Evolutionary conservation across 2,797 vertebrate genomes (phyloP).

Genomic region (Pseudotriccus pelzelni): DNA sequence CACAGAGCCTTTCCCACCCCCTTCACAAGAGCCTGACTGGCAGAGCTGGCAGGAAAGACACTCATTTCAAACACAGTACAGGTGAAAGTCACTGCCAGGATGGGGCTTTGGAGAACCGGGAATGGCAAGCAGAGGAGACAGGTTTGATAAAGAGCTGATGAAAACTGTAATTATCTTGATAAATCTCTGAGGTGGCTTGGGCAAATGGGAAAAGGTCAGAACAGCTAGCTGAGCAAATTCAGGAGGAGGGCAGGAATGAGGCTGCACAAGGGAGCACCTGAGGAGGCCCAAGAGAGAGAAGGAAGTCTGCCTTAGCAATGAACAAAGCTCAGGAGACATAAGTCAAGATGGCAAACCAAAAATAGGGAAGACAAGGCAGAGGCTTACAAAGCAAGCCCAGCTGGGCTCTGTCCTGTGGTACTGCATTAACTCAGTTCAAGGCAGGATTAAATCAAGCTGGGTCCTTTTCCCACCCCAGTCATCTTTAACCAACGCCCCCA

Average conservation of each 20-base stretch:
- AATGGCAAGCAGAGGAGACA: background rate
- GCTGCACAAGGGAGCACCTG: background rate
- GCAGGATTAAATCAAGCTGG: background rate
- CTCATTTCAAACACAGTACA: background rate
- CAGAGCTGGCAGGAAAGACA: background rate
- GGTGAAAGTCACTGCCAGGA: background rate
- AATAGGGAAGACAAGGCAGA: background rate
- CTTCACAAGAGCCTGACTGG: background rate
- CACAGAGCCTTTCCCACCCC: background rate
- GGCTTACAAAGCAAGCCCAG: background rate
- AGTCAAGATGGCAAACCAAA: background rate
- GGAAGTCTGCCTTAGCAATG: background rate
- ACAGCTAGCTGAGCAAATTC: background rate
- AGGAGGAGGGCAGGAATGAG: background rate
- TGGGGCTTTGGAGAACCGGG: background rate
- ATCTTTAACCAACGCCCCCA: background rate
- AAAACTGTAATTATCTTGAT: background rate
- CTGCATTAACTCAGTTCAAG: background rate
- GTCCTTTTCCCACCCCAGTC: background rate
- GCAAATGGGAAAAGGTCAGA: background rate
- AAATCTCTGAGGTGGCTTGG: background rate
- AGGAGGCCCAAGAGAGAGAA: background rate
- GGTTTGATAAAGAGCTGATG: background rate
- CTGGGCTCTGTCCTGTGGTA: background rate
- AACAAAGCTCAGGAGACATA: constrained; percentile 2